Percentiles rank a stretch among this genome's conserved stretches.
Evolutionary conservation across 2,888 invertebrate genomes (phyloP).

Genomic region (Liposcelis brunnea): DNA sequence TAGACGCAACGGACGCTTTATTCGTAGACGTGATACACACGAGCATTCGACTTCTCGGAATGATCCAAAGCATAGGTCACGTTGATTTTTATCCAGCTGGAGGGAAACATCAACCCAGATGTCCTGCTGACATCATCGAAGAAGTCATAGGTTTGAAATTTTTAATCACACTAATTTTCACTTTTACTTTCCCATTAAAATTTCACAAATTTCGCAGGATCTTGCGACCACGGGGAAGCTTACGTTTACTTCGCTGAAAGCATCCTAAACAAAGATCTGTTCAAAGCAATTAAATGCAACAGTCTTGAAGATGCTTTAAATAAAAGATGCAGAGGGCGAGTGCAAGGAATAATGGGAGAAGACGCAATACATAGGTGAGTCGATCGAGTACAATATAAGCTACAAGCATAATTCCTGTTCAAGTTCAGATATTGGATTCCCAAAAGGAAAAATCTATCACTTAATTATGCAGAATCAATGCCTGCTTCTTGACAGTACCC

Average conservation of each 20-base stretch:
- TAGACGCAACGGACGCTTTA: constrained; percentile 14
- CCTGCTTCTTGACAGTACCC: too few species aligned
- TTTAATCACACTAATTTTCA: too few species aligned
- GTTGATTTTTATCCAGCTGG: constrained; percentile 18
- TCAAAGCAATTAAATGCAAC: not conserved
- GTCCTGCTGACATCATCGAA: not conserved
- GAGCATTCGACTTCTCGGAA: constrained; percentile 14
- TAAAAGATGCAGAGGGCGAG: too few species aligned
- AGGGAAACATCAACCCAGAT: constrained; percentile 11
- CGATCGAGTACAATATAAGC: too few species aligned
- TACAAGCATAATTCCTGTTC: too few species aligned
- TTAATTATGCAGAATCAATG: too few species aligned
- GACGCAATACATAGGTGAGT: constrained; percentile 1
- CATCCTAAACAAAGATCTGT: not conserved
- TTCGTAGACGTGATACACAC: constrained; percentile 18
- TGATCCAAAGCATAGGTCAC: constrained; percentile 13
- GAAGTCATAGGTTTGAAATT: too few species aligned
- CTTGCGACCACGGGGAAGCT: not conserved
- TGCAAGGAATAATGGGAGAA: not conserved
- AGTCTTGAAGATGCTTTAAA: not conserved
- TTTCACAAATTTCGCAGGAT: too few species aligned
- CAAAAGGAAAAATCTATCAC: too few species aligned
- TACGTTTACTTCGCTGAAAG: not conserved
- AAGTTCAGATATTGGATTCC: too few species aligned
- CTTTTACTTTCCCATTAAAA: too few species aligned